These are phyloP conservation scores for Cyclophora albipunctata DNA, from an alignment of 2,888 invertebrate genomes.

Conservation along the genomic window DNA sequence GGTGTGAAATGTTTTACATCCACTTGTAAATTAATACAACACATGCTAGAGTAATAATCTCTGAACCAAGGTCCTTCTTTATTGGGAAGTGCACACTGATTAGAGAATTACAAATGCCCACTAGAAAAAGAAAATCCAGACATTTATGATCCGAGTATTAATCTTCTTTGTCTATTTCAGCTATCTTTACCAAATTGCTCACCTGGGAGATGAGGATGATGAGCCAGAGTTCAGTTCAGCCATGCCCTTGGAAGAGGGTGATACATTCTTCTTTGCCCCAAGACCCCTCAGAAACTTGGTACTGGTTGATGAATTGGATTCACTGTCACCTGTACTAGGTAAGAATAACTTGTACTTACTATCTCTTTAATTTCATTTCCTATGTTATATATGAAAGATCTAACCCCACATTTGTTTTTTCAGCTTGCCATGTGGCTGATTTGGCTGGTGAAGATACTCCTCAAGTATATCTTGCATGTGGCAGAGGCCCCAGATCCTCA, in stretches of 20 bases:
- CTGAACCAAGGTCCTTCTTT: constrained; percentile 79
- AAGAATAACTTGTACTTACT: constrained; percentile 13
- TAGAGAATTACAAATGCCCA: constrained; percentile 49
- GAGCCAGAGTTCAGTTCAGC: constrained; percentile 99
- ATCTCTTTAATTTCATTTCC: too few relatives aligned
- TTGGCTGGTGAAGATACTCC: constrained; percentile 99
- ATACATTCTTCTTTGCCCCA: constrained; percentile 99
- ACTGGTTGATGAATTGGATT: constrained; percentile 97
- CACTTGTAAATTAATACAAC: constrained; percentile 25
- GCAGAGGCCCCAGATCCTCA: constrained; percentile 95
- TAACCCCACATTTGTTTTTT: constrained; percentile 12
- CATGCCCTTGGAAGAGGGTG: constrained; percentile 98
- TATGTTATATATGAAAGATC: too few relatives aligned
- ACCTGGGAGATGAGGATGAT: constrained; percentile 98
- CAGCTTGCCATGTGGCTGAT: constrained; percentile 91
- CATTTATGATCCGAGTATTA: not conserved
- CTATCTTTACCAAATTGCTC: constrained; percentile 98
- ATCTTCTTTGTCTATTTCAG: constrained; percentile 65
- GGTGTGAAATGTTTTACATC: constrained; percentile 33
- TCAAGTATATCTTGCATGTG: constrained; percentile 97
- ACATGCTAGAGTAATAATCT: constrained; percentile 66
- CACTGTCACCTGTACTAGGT: constrained; percentile 94
- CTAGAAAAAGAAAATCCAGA: not conserved
- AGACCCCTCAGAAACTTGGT: constrained; percentile 94
- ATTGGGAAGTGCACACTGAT: constrained; percentile 78